These are phyloP conservation scores for Platanista minor DNA, from an alignment of 2,113 vertebrate species.

Conservation along the genomic window DNA sequence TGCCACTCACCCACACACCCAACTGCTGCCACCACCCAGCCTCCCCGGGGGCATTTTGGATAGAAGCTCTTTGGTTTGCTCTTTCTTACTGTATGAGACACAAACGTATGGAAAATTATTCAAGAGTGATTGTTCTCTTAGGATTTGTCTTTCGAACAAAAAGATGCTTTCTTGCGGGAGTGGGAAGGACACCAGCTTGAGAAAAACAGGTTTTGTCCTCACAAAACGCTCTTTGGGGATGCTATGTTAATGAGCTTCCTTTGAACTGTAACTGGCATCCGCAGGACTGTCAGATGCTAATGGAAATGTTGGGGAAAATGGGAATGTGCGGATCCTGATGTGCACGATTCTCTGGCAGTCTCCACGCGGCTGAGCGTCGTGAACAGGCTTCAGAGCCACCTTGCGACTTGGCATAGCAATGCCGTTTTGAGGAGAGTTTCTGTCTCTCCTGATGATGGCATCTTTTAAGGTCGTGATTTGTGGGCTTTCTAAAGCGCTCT, in stretches of 20 bases:
- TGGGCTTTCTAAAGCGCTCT: slow-evolving; percentile 34
- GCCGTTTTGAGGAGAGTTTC: neutral
- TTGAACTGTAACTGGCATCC: slow-evolving; percentile 72
- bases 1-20: neutral
- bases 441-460: slow-evolving; percentile 24
- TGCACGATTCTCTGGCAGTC: neutral
- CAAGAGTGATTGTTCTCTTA: slow-evolving; percentile 34
- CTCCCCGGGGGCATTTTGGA: neutral
- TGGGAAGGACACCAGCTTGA: slow-evolving; percentile 45
- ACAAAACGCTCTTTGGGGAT: slow-evolving; percentile 70
- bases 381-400: slow-evolving; percentile 6
- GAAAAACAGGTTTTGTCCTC: slow-evolving; percentile 73
- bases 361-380: neutral
- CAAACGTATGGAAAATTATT: slow-evolving; percentile 36
- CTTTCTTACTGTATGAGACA: neutral
- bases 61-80: neutral
- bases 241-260: slow-evolving; percentile 74
- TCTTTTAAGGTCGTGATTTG: slow-evolving; percentile 38
- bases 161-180: slow-evolving; percentile 45
- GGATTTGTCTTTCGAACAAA: slow-evolving; percentile 52
- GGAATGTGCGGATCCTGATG: neutral
- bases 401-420: neutral
- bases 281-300: slow-evolving; percentile 49
- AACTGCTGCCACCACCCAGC: neutral
- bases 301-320: slow-evolving; percentile 35